Evolutionary conservation across 23 tunicate genomes (phyloP).

Genomic region (Diplosoma virens): DNA sequence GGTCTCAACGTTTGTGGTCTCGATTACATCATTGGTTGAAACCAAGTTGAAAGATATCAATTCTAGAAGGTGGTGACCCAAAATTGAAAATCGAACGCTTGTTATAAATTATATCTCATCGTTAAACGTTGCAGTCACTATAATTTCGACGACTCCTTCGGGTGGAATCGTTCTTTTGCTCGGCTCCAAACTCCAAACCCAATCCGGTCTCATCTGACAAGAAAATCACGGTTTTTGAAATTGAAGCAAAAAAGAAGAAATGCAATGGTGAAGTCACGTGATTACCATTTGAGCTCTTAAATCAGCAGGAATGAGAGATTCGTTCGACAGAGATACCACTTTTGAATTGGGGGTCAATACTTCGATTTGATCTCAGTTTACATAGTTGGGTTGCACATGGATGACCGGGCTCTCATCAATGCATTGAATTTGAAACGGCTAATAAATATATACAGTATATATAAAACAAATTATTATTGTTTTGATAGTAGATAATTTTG

Average conservation of each 20-base stretch:
- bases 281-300: conserved; percentile 84
- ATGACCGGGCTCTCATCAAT: conserved; percentile 98
- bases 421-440: conserved; percentile 56
- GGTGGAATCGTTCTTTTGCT: conserved; percentile 71
- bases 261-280: too few relatives aligned
- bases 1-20: too few relatives aligned
- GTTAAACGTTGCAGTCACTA: conserved; percentile 74
- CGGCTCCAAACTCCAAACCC: conserved; percentile 78
- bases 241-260: too few relatives aligned
- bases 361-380: conserved; percentile 83
- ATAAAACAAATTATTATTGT: too few relatives aligned
- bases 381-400: conserved; percentile 43
- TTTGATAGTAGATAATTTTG: too few relatives aligned
- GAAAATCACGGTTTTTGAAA: too few relatives aligned
- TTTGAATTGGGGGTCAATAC: conserved; percentile 59
- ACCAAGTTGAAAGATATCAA: too few relatives aligned
- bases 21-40: too few relatives aligned
- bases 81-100: too few relatives aligned
- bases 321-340: conserved; percentile 73
- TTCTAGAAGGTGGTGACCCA: too few relatives aligned
- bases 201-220: conserved; percentile 74
- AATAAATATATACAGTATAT: too few relatives aligned
- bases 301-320: conserved; percentile 83
- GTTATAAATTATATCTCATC: conserved; percentile 78
- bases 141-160: conserved; percentile 27